Evolutionary conservation across 2,888 invertebrate species (phyloP).

Genomic region (Galeruca laticollis): DNA sequence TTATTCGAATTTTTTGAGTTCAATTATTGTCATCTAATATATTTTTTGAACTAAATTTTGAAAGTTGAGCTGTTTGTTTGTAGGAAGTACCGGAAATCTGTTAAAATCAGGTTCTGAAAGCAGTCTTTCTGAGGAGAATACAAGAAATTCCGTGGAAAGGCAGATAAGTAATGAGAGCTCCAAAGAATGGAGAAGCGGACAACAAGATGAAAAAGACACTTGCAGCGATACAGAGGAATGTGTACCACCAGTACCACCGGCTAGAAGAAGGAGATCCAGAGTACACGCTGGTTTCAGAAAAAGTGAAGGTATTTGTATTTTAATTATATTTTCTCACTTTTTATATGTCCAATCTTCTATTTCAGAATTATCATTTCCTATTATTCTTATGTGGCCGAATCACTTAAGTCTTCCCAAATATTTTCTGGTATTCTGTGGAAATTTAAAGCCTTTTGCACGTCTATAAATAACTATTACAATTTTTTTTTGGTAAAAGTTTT

Average conservation of each 20-base stretch:
- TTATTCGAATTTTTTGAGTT: no score
- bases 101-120: constrained; percentile 91
- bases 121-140: constrained; percentile 83
- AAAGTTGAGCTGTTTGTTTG: not conserved
- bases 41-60: no score
- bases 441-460: no score
- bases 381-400: no score
- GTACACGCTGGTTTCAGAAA: constrained; percentile 77
- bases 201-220: constrained; percentile 79
- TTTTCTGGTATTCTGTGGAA: not conserved
- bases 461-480: no score
- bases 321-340: no score
- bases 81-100: constrained; percentile 66
- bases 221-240: constrained; percentile 77
- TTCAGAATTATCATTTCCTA: no score
- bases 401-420: no score
- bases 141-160: constrained; percentile 47
- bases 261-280: constrained; percentile 74
- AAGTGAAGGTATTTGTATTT: constrained; percentile 70
- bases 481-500: no score
- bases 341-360: no score
- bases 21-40: no score
- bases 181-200: constrained; percentile 76
- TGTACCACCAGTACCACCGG: constrained; percentile 68
- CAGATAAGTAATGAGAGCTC: constrained; percentile 67